Percentiles rank a stretch among this genome's conserved stretches.
These are phyloP conservation scores for Sarcophilus harrisii DNA, from an alignment of 2,797 vertebrate genomes.

Conservation along the genomic window DNA sequence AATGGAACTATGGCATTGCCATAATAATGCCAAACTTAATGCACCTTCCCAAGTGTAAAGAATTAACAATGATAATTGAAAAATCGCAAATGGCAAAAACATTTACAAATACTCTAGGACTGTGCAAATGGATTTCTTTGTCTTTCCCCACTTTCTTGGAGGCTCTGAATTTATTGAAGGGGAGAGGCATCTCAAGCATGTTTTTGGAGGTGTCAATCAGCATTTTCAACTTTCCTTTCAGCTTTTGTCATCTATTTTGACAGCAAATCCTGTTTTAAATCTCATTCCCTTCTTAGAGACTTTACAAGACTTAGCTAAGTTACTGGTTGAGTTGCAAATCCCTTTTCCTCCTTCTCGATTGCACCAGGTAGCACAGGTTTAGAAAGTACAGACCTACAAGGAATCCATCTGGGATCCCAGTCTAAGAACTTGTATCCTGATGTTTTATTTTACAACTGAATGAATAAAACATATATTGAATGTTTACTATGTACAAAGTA, in stretches of 20 bases:
- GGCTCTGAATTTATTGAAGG: conserved; percentile 27
- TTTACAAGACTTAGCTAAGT: not conserved
- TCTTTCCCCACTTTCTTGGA: not conserved
- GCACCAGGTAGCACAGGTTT: not conserved
- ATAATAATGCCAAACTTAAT: not conserved
- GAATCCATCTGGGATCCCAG: not conserved
- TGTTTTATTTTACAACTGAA: conserved; percentile 17
- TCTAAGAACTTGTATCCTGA: not conserved
- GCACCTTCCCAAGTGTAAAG: not conserved
- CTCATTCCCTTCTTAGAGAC: conserved; percentile 1
- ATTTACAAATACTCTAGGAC: not conserved
- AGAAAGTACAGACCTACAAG: not conserved
- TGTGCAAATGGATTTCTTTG: conserved; percentile 13
- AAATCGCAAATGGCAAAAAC: not conserved
- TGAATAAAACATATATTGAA: not conserved
- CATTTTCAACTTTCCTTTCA: conserved; percentile 13
- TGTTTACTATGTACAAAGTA: not conserved
- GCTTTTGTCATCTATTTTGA: not conserved
- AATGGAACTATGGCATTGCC: not conserved
- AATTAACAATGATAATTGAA: not conserved
- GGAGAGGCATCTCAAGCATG: not conserved
- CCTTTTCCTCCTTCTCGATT: not conserved
- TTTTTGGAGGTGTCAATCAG: not conserved
- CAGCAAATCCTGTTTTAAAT: conserved; percentile 1
- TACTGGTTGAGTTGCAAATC: not conserved